Conservation (phyloP, 2,888 invertebrate species). For the Tryphoninae sp. region DNA sequence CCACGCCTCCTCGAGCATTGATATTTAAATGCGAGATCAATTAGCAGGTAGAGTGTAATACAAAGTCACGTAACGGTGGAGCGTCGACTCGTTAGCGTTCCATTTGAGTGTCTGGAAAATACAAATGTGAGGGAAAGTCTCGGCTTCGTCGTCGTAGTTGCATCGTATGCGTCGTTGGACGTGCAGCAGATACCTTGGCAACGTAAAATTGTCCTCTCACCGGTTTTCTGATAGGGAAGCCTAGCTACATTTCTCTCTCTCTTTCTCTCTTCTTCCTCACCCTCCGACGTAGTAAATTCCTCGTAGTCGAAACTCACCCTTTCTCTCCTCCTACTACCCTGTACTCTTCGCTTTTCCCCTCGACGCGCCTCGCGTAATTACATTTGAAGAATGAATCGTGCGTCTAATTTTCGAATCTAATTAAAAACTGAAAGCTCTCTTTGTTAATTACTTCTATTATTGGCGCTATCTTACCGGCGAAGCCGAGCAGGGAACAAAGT, state of each 20-base stretch:
- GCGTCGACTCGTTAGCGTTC: constrained; percentile 32
- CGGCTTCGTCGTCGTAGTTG: neutral
- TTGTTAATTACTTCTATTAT: constrained; percentile 22
- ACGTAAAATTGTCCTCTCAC: constrained; percentile 20
- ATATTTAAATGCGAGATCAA: constrained; percentile 48
- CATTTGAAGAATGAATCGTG: constrained; percentile 2
- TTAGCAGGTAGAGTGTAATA: constrained; percentile 36
- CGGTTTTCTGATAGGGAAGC: constrained; percentile 25
- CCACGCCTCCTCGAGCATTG: constrained; percentile 31
- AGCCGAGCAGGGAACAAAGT: neutral
- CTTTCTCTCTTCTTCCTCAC: neutral
- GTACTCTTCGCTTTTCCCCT: neutral
- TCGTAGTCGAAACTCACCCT: neutral
- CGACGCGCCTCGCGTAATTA: neutral
- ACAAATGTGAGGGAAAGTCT: constrained; percentile 14
- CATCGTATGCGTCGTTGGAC: neutral
- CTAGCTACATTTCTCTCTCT: constrained; percentile 7
- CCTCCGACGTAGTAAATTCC: neutral
- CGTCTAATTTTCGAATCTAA: constrained; percentile 33
- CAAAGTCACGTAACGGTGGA: constrained; percentile 1
- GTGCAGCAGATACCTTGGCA: neutral
- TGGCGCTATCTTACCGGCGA: neutral
- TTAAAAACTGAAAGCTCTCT: constrained; percentile 9
- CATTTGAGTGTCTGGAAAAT: constrained; percentile 40
- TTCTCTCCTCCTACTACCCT: neutral